Evolutionary conservation across 2,113 vertebrate species (phyloP).

Genomic region (Silurus meridionalis): DNA sequence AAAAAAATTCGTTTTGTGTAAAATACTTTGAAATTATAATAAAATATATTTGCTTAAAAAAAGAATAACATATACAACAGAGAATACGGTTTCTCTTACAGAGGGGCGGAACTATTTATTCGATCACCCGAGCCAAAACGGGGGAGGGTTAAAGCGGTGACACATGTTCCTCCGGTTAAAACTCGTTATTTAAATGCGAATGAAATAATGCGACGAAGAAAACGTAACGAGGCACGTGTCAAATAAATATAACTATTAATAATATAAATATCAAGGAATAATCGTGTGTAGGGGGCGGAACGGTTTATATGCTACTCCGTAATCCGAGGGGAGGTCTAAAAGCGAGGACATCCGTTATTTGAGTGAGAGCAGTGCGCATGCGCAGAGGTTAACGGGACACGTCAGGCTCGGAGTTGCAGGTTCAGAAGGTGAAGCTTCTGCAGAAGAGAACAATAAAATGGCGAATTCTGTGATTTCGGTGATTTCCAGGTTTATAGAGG

Average conservation of each 20-base stretch:
- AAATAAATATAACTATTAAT: too few species aligned
- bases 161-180: conserved; percentile 14
- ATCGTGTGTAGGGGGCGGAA: too few species aligned
- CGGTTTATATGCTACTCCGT: too few species aligned
- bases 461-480: conserved; percentile 84
- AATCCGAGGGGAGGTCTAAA: too few species aligned
- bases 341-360: conserved; percentile 36
- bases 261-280: too few species aligned
- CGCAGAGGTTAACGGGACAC: background rate
- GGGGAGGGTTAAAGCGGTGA: conserved; percentile 52
- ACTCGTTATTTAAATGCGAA: too few species aligned
- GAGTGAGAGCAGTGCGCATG: conserved; percentile 30
- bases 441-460: conserved; percentile 62
- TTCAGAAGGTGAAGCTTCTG: background rate
- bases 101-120: conserved; percentile 17
- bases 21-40: too few species aligned
- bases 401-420: background rate
- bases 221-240: too few species aligned
- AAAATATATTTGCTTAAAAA: background rate
- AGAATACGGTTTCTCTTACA: too few species aligned
- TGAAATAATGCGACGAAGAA: too few species aligned
- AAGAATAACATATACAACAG: background rate
- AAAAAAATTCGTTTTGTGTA: too few species aligned
- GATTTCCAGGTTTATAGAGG: conserved; percentile 83
- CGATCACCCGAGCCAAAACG: too few species aligned